Conservation (phyloP, 2,797 vertebrate genomes). For the Cichlasoma orientale region DNA sequence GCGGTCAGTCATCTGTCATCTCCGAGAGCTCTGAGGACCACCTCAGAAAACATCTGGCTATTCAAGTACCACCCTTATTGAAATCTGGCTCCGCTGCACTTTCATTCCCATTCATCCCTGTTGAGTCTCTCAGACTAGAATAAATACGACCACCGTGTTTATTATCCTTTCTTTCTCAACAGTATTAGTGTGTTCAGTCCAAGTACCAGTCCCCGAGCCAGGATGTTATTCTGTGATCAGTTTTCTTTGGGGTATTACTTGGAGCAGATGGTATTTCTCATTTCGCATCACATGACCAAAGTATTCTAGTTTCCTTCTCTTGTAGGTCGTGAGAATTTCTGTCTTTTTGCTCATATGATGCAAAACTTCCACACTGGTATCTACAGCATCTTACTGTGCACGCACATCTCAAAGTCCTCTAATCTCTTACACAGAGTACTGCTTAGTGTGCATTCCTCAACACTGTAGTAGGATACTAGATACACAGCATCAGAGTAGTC, state of each 20-base stretch:
- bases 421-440: neutral
- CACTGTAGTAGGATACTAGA: rapidly evolving
- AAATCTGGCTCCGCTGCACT: neutral
- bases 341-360: neutral
- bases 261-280: neutral
- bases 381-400: neutral
- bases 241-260: rapidly evolving
- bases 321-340: rapidly evolving
- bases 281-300: neutral
- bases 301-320: neutral
- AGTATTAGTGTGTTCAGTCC: neutral
- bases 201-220: neutral
- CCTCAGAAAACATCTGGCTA: no score
- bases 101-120: no score
- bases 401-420: rapidly evolving
- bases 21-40: no score
- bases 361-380: neutral
- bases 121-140: neutral
- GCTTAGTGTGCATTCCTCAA: neutral
- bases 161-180: neutral
- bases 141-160: neutral
- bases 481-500: no score
- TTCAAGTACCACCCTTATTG: no score
- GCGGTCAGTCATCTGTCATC: no score
- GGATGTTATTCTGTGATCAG: neutral